Percentiles rank a stretch among this genome's conserved stretches.
Evolutionary conservation across 2,888 invertebrate species (phyloP).

Genomic region (Pristionchus fissidentatus): DNA sequence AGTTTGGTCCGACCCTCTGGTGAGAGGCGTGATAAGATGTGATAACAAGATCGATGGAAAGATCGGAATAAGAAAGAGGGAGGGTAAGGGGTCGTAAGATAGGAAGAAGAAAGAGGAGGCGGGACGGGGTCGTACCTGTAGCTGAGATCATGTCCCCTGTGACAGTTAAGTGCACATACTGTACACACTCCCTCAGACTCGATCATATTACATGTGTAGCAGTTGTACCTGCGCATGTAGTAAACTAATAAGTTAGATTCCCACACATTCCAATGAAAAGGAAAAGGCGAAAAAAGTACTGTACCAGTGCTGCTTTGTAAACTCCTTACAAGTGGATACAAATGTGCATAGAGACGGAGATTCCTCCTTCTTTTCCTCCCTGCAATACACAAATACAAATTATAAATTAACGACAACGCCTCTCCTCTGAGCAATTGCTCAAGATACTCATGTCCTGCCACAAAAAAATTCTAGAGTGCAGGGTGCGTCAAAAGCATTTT

Average conservation of each 20-base stretch:
- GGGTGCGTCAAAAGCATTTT: no score
- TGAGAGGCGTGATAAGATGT: neutral
- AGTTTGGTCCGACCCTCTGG: no score
- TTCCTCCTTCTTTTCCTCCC: neutral
- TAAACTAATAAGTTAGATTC: neutral
- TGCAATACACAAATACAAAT: neutral
- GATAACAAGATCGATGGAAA: constrained; percentile 76
- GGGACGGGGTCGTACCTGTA: no score
- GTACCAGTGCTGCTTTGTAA: constrained; percentile 44
- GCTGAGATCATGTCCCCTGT: constrained; percentile 87
- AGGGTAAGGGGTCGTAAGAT: no score
- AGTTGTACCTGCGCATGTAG: constrained; percentile 94
- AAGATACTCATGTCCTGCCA: no score
- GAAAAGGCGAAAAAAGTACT: neutral
- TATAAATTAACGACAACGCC: neutral
- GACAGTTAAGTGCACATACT: constrained; percentile 96
- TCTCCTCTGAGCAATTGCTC: neutral
- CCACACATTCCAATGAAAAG: neutral
- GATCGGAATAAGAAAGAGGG: no score
- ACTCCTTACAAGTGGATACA: constrained; percentile 33
- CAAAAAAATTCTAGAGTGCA: no score
- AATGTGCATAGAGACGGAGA: neutral
- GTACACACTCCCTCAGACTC: constrained; percentile 98
- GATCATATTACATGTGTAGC: constrained; percentile 98
- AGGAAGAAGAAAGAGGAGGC: no score